Conservation (phyloP, 1,140 invertebrate species). For the Anastatus disparis region DNA sequence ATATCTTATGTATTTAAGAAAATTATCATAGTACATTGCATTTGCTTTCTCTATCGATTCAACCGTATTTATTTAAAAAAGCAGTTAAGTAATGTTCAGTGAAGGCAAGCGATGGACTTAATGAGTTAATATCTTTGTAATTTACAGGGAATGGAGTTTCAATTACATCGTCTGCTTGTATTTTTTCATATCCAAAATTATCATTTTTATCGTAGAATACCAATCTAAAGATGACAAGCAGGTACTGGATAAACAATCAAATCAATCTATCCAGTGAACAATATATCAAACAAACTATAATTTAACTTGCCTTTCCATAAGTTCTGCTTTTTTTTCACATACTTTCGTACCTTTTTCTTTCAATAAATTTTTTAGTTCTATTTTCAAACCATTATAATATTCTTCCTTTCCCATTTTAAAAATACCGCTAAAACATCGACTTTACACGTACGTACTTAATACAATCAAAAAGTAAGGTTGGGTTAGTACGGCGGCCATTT, state of each 20-base stretch:
- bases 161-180: too few relatives aligned
- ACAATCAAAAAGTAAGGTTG: too few relatives aligned
- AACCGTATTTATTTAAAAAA: constrained; percentile 12
- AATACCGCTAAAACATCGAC: not conserved
- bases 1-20: not conserved
- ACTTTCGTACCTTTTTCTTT: not conserved
- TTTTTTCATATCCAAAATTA: too few relatives aligned
- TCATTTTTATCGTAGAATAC: too few relatives aligned
- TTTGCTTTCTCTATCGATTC: not conserved
- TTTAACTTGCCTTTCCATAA: not conserved
- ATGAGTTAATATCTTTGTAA: constrained; percentile 8
- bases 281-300: not conserved
- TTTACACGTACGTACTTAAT: not conserved
- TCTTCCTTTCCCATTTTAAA: not conserved
- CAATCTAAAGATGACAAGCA: too few relatives aligned
- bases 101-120: not conserved
- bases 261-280: too few relatives aligned
- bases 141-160: not conserved
- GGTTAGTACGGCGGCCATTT: too few relatives aligned
- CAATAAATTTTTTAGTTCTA: not conserved
- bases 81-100: not conserved
- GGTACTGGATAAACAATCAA: too few relatives aligned
- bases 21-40: not conserved
- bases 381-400: not conserved
- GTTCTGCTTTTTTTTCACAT: not conserved